These are phyloP conservation scores for Halyomorpha halys DNA, from an alignment of 1,140 invertebrate genomes.

Conservation along the genomic window DNA sequence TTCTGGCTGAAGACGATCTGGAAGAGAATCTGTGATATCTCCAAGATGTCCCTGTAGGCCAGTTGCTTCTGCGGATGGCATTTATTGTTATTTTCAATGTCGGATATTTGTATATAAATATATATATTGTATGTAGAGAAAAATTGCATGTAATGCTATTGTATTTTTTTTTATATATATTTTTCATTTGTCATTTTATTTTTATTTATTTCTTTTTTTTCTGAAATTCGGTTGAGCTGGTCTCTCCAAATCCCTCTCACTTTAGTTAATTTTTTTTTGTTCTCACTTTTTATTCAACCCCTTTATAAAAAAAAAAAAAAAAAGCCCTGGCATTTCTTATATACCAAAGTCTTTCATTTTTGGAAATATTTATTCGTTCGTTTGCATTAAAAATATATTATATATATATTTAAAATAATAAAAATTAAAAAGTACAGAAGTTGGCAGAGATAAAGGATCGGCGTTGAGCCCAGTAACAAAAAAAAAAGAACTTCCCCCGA, in stretches of 20 bases:
- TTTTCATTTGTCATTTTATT: not conserved
- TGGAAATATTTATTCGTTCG: conserved; percentile 12
- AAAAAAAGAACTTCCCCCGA: not conserved
- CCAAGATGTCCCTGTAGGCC: not conserved
- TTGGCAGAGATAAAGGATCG: not conserved
- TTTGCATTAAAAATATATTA: conserved; percentile 2
- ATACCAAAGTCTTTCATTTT: conserved; percentile 29
- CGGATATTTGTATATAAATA: conserved; percentile 5
- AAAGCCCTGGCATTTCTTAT: conserved; percentile 26
- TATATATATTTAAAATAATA: conserved; percentile 5
- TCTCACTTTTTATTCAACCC: not conserved
- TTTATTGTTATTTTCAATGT: conserved; percentile 16
- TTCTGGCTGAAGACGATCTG: conserved; percentile 12
- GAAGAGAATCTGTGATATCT: conserved; percentile 20
- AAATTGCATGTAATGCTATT: conserved; percentile 18
- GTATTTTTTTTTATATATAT: conserved; percentile 8
- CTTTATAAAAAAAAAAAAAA: too few relatives aligned
- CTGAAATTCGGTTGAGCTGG: conserved; percentile 4
- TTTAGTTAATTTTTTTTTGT: not conserved
- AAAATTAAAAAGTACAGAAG: conserved; percentile 10
- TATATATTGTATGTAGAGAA: not conserved
- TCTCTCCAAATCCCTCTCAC: conserved; percentile 9
- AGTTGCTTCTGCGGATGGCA: conserved; percentile 16
- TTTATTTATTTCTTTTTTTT: not conserved
- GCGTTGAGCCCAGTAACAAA: not conserved